Evolutionary conservation across 2,797 vertebrate species (phyloP), one percentile per base, ranked within the genome.

Genomic region (Gallirallus australis): DNA sequence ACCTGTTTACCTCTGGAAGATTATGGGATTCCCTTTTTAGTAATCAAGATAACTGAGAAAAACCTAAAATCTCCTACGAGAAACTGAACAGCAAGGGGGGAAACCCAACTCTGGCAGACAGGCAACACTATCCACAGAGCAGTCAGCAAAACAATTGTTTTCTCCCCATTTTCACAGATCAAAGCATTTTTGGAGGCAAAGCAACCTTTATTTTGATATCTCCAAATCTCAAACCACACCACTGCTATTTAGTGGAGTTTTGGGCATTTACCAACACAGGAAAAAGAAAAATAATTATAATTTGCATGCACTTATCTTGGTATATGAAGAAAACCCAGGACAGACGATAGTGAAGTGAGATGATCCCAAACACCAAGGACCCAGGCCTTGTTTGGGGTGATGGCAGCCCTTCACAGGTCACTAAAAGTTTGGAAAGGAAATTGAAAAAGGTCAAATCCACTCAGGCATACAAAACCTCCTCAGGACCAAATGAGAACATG

Each of bases 81-180:
- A 54, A 40, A 78, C 12, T 54, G 54, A 71, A 10, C 3, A 45
- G 39, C n/a, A 87, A 73, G 37, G 18, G 31, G 17, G 5, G 72
- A 91, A 80, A 4, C 8, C 23, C 42, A 59, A 0, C 15, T 50
- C 30, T 14, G 30, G 47, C 35, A 80, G 64, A 69, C 2, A 31
- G 37, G 57, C 8, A 13, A 68, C 27, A 59, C 28, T 3, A 83
- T 4, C 19, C 39, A 37, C 2, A 12, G 39, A 3, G 17, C 72
- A 57, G 33, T 20, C 45, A 71, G 23, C 6, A 1, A 4, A 79
- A 69, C 0, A 52, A 16, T 20, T 0, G 11, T 50, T 84, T 61
- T 48, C 40, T 83, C 35, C 8, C 24, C 1, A 1, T 42, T 89
- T 77, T 82, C 56, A 45, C 66, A 14, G 40, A 54, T 75, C 54